Evolutionary conservation across 2,888 invertebrate genomes (phyloP).

Genomic region (Melolontha melolontha): DNA sequence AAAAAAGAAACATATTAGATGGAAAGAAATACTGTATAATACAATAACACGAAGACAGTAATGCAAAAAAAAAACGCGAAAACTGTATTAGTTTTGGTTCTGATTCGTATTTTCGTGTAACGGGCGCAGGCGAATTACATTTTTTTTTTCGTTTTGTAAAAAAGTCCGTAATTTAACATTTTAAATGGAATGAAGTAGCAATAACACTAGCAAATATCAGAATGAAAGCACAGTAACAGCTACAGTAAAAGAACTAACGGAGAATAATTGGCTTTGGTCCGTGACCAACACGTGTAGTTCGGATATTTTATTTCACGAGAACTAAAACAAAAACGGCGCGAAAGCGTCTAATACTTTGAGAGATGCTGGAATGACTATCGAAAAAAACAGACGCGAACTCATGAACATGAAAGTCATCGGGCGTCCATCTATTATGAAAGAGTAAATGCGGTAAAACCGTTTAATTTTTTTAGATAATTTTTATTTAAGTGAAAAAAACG

Average conservation of each 20-base stretch:
- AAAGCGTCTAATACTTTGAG: too few species aligned
- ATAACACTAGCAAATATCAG: too few species aligned
- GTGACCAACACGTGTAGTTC: constrained; percentile 21
- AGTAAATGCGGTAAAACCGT: constrained; percentile 24
- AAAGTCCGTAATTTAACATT: constrained; percentile 25
- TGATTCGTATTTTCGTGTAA: constrained; percentile 29
- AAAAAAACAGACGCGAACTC: constrained; percentile 4
- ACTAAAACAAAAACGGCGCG: too few species aligned
- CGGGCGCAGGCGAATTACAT: constrained; percentile 28
- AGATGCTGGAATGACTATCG: too few species aligned
- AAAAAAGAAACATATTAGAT: too few species aligned
- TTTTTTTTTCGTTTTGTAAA: constrained; percentile 12
- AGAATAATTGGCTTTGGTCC: constrained; percentile 28
- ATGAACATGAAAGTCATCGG: constrained; percentile 25
- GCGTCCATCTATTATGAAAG: constrained; percentile 29
- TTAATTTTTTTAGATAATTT: constrained; percentile 20
- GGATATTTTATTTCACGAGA: too few species aligned
- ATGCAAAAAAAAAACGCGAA: constrained; percentile 6
- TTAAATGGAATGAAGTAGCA: neutral
- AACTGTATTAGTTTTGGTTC: constrained; percentile 24
- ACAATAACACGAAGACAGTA: too few species aligned
- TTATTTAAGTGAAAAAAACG: constrained; percentile 3
- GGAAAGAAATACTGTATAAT: too few species aligned
- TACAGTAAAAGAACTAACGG: constrained; percentile 32
- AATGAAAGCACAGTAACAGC: too few species aligned